These are phyloP conservation scores for Berghia stephanieae DNA, from an alignment of 1,140 invertebrate genomes.

Conservation along the genomic window DNA sequence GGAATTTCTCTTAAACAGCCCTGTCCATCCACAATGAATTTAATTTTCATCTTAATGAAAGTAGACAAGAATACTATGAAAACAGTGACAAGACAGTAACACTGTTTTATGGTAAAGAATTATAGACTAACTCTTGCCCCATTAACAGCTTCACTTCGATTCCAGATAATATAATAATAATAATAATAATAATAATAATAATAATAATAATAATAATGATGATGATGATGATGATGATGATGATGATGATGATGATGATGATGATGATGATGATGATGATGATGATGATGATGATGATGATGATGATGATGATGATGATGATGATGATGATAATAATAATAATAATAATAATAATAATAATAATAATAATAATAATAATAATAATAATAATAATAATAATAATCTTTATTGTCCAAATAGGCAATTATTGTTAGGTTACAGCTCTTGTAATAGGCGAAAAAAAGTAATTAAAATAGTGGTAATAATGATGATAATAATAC, in stretches of 20 bases:
- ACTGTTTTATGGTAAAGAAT: too few relatives aligned
- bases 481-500: too few relatives aligned
- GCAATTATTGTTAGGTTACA: too few relatives aligned
- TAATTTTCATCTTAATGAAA: not conserved
- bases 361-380: not conserved
- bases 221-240: slow-evolving; percentile 16
- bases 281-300: slow-evolving; percentile 3
- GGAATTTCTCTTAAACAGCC: too few relatives aligned
- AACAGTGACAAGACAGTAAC: too few relatives aligned
- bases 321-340: slow-evolving; percentile 9
- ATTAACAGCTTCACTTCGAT: too few relatives aligned
- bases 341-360: slow-evolving; percentile 10
- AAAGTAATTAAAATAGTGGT: too few relatives aligned
- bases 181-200: not conserved
- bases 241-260: slow-evolving; percentile 3
- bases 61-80: not conserved
- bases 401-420: too few relatives aligned
- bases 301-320: slow-evolving; percentile 9
- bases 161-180: not conserved
- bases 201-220: not conserved
- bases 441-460: too few relatives aligned
- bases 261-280: slow-evolving; percentile 8
- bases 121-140: too few relatives aligned
- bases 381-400: too few relatives aligned
- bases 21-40: too few relatives aligned